Conservation (phyloP, 2,888 invertebrate genomes). For the Apotomis capreana region DNA sequence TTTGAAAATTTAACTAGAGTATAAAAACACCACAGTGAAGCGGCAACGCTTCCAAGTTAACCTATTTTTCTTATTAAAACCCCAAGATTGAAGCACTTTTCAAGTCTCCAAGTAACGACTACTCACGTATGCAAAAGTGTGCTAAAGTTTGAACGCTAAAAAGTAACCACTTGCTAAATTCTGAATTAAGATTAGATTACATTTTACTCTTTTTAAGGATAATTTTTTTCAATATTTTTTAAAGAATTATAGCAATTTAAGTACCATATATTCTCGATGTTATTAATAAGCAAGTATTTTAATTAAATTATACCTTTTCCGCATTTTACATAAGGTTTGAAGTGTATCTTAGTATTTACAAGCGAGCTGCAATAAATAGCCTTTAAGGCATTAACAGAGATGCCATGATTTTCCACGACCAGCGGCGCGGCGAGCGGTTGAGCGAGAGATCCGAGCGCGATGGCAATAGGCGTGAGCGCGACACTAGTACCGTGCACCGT, state of each 20-base stretch:
- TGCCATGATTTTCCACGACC: too few species aligned
- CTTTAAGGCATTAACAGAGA: too few species aligned
- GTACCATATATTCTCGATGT: too few species aligned
- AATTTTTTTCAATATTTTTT: neutral
- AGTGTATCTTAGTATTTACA: too few species aligned
- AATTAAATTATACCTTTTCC: too few species aligned
- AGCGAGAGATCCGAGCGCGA: too few species aligned
- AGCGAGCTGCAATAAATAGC: too few species aligned
- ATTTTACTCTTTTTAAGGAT: neutral
- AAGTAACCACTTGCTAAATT: conserved; percentile 16
- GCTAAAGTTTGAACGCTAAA: conserved; percentile 25
- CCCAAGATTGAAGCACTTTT: conserved; percentile 14
- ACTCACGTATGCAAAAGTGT: conserved; percentile 24
- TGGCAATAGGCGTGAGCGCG: too few species aligned
- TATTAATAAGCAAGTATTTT: neutral
- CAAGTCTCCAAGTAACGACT: conserved; percentile 12
- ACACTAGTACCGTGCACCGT: too few species aligned
- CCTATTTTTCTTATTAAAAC: neutral
- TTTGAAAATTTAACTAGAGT: neutral
- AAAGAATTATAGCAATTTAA: too few species aligned
- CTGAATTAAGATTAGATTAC: conserved; percentile 4
- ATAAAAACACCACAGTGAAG: conserved; percentile 1
- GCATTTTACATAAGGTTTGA: too few species aligned
- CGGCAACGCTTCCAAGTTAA: neutral
- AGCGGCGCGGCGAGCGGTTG: too few species aligned